phyloP scores from a whole-genome alignment of 2,797 vertebrate species.

The Nyctibius grandis region DNA sequence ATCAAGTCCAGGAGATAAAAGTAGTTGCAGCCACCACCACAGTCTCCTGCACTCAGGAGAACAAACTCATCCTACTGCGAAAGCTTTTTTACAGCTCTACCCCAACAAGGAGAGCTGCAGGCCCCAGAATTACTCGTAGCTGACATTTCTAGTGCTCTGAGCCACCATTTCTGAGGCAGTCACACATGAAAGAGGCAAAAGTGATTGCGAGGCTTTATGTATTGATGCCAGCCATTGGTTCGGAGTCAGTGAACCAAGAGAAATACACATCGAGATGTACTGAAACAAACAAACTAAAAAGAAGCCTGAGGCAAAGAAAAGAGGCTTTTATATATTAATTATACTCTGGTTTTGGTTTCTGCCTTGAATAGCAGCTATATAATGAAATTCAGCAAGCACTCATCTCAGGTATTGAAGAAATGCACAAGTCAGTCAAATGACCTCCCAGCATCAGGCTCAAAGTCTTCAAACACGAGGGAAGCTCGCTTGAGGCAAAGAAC shows the following conservation, averaged over 20 bases:
- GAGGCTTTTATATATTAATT: constrained; percentile 56
- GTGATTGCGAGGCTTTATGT: neutral
- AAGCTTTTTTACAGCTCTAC: neutral
- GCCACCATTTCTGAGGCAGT: constrained; percentile 16
- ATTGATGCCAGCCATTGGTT: constrained; percentile 56
- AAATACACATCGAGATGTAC: constrained; percentile 48
- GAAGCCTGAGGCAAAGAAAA: constrained; percentile 43
- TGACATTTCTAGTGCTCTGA: neutral
- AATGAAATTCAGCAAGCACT: constrained; percentile 35
- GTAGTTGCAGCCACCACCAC: neutral
- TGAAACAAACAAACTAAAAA: constrained; percentile 57
- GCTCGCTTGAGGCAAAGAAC: constrained; percentile 1
- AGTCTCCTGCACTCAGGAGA: neutral
- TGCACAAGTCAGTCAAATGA: neutral
- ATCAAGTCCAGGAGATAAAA: neutral
- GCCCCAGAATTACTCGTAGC: neutral
- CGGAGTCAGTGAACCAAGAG: constrained; percentile 42
- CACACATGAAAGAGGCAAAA: constrained; percentile 15
- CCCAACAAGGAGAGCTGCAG: neutral
- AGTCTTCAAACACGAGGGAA: neutral
- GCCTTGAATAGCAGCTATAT: constrained; percentile 32
- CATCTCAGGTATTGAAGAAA: constrained; percentile 17
- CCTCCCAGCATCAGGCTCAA: neutral
- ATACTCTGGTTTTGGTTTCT: constrained; percentile 11
- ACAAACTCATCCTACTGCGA: neutral